phyloP scores from a whole-genome alignment of 2,113 vertebrate species.

The Grantiella picta region DNA sequence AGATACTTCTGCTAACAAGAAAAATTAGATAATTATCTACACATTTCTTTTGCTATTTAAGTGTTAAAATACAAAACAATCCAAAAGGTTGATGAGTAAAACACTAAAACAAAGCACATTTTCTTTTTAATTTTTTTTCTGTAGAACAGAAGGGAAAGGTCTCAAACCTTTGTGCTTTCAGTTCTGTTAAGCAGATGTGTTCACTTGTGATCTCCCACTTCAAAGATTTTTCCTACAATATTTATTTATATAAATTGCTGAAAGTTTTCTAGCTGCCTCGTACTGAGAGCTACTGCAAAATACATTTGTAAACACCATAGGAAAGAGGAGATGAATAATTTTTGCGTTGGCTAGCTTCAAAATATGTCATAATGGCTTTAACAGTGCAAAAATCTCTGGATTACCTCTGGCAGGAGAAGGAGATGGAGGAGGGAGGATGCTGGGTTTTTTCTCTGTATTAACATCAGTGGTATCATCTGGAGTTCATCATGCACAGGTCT shows the following conservation, averaged over 20 bases:
- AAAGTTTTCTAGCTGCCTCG: slow-evolving; percentile 16
- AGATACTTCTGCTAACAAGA: neutral
- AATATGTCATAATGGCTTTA: slow-evolving; percentile 52
- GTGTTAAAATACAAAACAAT: neutral
- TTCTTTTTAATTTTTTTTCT: neutral
- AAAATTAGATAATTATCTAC: neutral
- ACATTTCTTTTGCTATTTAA: neutral
- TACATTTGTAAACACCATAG: slow-evolving; percentile 46
- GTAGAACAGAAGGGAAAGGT: neutral
- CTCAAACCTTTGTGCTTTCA: neutral
- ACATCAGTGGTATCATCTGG: slow-evolving; percentile 54
- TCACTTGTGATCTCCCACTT: slow-evolving; percentile 22
- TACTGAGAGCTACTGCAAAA: slow-evolving; percentile 54
- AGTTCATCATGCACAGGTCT: slow-evolving; percentile 49
- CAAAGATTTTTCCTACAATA: slow-evolving; percentile 38
- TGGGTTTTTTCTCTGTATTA: neutral
- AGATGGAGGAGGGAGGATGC: neutral
- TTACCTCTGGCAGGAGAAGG: slow-evolving; percentile 29
- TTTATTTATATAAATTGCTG: slow-evolving; percentile 23
- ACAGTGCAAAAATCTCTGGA: slow-evolving; percentile 49
- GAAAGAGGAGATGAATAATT: slow-evolving; percentile 50
- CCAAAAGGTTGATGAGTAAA: neutral
- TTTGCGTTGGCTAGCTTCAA: slow-evolving; percentile 29
- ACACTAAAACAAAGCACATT: neutral
- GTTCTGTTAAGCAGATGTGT: slow-evolving; percentile 46